These are phyloP conservation scores for Poeciliopsis turneri DNA, from an alignment of 2,797 vertebrate genomes.

Conservation along the genomic window DNA sequence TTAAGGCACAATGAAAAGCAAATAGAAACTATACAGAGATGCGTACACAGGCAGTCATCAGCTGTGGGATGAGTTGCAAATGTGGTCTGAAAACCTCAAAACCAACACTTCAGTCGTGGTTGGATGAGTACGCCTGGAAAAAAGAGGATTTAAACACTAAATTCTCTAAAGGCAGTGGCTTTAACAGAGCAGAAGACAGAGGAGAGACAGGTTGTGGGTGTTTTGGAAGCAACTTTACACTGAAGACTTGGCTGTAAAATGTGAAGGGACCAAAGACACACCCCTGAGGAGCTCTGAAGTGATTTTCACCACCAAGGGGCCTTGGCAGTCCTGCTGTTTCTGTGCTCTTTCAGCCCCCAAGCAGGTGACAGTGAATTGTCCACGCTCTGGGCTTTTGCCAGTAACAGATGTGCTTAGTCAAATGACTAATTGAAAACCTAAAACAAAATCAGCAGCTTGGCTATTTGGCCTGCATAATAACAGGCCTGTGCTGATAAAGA, in stretches of 20 bases:
- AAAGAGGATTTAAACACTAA: conserved; percentile 60
- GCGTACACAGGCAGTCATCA: conserved; percentile 48
- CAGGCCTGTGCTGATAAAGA: conserved; percentile 91
- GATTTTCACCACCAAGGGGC: conserved; percentile 81
- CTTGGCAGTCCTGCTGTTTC: conserved; percentile 83
- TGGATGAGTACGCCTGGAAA: conserved; percentile 54
- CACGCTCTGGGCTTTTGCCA: conserved; percentile 90
- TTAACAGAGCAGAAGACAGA: conserved; percentile 68
- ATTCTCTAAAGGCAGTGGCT: conserved; percentile 63
- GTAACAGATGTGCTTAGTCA: conserved; percentile 99
- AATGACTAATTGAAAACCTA: conserved; percentile 99
- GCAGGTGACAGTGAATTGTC: conserved; percentile 88
- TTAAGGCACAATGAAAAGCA: conserved; percentile 72
- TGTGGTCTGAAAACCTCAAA: conserved; percentile 65
- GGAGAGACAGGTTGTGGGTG: conserved; percentile 62
- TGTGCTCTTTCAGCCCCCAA: conserved; percentile 86
- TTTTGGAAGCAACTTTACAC: conserved; percentile 74
- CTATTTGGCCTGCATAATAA: conserved; percentile 98
- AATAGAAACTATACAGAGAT: conserved; percentile 56
- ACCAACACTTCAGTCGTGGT: conserved; percentile 37
- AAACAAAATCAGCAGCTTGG: conserved; percentile 98
- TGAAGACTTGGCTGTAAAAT: conserved; percentile 78
- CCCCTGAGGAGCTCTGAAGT: conserved; percentile 89
- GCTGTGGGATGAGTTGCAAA: conserved; percentile 48
- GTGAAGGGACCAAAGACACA: conserved; percentile 79